Conservation (phyloP, 2,797 vertebrate species). For the Lutjanus argentimaculatus region DNA sequence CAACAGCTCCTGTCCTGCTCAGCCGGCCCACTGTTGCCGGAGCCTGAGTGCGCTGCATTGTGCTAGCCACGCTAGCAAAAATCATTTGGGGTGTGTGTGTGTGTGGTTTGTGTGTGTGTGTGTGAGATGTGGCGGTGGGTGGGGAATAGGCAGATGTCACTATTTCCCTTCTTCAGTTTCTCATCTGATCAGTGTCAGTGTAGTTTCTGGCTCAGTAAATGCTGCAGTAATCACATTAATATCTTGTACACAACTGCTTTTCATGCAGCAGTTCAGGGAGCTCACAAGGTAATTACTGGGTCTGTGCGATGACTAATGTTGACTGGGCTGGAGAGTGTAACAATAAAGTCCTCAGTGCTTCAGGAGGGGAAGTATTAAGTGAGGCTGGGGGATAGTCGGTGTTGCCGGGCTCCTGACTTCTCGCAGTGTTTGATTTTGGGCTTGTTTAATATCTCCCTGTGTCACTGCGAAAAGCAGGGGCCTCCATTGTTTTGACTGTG, state of each 20-base stretch:
- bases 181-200: constrained; percentile 58
- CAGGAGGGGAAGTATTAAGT: constrained; percentile 44
- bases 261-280: constrained; percentile 55
- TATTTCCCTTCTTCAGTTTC: constrained; percentile 55
- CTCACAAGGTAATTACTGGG: constrained; percentile 64
- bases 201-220: constrained; percentile 52
- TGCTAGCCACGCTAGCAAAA: constrained; percentile 69
- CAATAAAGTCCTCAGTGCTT: constrained; percentile 55
- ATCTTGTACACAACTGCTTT: constrained; percentile 48
- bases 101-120: not conserved
- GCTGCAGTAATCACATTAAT: constrained; percentile 59
- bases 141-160: constrained; percentile 70
- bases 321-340: constrained; percentile 58
- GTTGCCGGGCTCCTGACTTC: constrained; percentile 64
- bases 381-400: constrained; percentile 42
- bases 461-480: constrained; percentile 71
- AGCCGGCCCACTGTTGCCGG: constrained; percentile 74
- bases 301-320: constrained; percentile 64
- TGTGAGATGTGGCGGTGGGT: constrained; percentile 16
- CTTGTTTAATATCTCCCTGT: constrained; percentile 84
- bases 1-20: constrained; percentile 88
- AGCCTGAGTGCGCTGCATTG: constrained; percentile 77
- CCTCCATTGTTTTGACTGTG: constrained; percentile 86
- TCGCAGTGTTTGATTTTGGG: constrained; percentile 75
- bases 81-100: constrained; percentile 50